A percentile compares a stretch with the other conserved stretches of the same genome.
Evolutionary conservation across 1,140 invertebrate species (phyloP).

Genomic region (Aphidius gifuensis): DNA sequence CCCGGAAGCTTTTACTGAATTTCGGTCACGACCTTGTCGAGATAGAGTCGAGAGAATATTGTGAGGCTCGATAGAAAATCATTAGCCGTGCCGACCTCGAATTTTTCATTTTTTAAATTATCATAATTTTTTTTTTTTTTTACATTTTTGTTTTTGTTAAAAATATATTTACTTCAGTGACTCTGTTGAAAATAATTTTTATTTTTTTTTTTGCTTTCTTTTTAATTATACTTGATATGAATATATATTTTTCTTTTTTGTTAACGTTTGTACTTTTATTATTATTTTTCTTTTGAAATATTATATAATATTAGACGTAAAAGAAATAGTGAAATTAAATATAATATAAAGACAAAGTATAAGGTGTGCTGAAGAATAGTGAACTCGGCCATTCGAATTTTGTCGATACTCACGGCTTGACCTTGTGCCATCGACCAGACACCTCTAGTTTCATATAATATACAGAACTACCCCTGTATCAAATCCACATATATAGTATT

Average conservation of each 20-base stretch:
- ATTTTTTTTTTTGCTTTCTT: too few relatives aligned
- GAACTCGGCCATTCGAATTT: conserved; percentile 10
- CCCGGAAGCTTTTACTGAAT: conserved; percentile 10
- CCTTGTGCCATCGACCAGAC: conserved; percentile 13
- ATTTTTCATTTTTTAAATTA: neutral
- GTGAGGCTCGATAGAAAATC: conserved; percentile 13
- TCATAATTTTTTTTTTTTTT: too few relatives aligned
- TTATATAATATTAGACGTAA: neutral
- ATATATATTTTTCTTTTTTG: too few relatives aligned
- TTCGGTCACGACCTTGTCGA: conserved; percentile 16
- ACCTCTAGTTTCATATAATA: neutral
- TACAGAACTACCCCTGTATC: conserved; percentile 7
- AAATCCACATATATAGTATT: neutral
- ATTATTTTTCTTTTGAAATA: neutral
- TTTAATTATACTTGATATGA: too few relatives aligned
- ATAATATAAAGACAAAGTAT: neutral
- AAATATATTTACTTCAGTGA: too few relatives aligned
- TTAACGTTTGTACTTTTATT: neutral
- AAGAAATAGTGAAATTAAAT: neutral
- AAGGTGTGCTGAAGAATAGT: neutral
- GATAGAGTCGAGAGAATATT: neutral
- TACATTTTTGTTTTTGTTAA: too few relatives aligned
- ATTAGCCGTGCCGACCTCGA: conserved; percentile 5
- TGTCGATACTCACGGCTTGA: conserved; percentile 9
- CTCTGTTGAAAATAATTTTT: too few relatives aligned